A percentile compares a stretch with the other conserved stretches of the same genome.
Evolutionary conservation across 1,140 invertebrate genomes (phyloP).

Genomic region (Plodia interpunctella): DNA sequence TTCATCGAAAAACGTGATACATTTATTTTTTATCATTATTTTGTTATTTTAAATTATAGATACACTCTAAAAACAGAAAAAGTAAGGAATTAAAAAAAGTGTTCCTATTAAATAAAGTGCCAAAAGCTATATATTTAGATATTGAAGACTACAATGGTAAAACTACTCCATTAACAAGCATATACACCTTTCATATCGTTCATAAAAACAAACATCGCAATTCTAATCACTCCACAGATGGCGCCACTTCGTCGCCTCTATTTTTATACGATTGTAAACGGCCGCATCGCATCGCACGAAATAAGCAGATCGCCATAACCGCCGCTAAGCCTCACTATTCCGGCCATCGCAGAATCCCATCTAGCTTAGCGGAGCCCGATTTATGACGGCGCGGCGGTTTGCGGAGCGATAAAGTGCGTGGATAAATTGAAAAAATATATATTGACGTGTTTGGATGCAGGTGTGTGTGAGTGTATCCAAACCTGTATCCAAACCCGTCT

Average conservation of each 20-base stretch:
- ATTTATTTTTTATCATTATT: too few species aligned
- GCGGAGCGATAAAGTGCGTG: background rate
- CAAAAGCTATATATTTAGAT: too few species aligned
- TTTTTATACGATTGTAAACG: background rate
- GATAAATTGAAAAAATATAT: background rate
- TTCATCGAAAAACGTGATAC: too few species aligned
- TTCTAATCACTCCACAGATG: background rate
- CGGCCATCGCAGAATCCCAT: background rate
- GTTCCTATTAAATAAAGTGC: too few species aligned
- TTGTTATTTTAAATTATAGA: too few species aligned
- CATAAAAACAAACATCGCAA: background rate
- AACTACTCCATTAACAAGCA: too few species aligned
- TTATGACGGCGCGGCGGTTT: background rate
- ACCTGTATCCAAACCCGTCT: too few species aligned
- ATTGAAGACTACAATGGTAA: too few species aligned
- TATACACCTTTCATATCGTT: too few species aligned
- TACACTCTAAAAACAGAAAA: too few species aligned
- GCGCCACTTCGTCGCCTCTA: conserved; percentile 1
- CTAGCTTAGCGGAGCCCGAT: conserved; percentile 5
- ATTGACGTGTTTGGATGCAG: background rate
- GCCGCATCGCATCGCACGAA: background rate
- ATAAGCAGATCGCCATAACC: conserved; percentile 5
- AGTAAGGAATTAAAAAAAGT: too few species aligned
- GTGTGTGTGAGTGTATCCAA: background rate
- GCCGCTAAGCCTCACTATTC: background rate